These are phyloP conservation scores for Mesoligia furuncula DNA, from an alignment of 2,888 invertebrate species.

Conservation along the genomic window DNA sequence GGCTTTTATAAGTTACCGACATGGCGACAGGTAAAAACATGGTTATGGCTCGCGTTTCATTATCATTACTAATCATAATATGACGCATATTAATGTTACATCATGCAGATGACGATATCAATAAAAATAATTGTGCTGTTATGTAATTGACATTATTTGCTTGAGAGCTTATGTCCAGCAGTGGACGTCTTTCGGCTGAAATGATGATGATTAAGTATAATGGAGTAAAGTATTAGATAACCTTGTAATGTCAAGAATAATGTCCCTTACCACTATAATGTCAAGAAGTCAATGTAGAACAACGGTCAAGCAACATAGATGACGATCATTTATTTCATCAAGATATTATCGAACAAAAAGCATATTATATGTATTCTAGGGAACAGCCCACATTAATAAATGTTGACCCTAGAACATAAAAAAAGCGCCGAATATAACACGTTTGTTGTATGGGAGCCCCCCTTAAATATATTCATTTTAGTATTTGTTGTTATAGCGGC, in stretches of 20 bases:
- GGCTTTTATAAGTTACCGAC: background rate
- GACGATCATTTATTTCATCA: background rate
- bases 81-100: background rate
- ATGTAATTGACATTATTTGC: no score
- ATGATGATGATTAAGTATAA: no score
- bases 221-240: no score
- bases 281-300: background rate
- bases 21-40: slow-evolving; percentile 1
- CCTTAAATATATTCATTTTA: no score
- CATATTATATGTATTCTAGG: background rate
- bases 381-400: background rate
- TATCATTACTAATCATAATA: slow-evolving; percentile 4
- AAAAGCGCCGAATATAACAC: no score
- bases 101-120: no score
- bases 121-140: no score
- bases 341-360: background rate
- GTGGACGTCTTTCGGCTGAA: no score
- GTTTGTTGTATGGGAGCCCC: no score
- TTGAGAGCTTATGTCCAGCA: no score
- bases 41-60: background rate
- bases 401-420: background rate
- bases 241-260: no score
- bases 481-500: no score
- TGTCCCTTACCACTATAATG: background rate
- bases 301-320: background rate